Evolutionary conservation across 2,888 invertebrate species (phyloP).

Genomic region (Oscheius sp.): DNA sequence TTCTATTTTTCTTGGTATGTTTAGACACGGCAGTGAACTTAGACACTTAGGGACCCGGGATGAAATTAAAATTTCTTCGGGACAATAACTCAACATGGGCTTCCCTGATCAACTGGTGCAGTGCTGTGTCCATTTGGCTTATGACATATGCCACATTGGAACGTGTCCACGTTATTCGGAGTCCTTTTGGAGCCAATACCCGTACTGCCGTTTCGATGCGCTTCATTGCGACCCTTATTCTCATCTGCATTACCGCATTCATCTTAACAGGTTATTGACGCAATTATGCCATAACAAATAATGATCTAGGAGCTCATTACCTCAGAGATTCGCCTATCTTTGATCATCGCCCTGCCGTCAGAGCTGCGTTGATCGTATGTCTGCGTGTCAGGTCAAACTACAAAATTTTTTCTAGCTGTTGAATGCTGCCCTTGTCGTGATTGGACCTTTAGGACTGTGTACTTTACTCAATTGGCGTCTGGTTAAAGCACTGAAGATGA

Average conservation of each 20-base stretch:
- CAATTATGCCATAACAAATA: not conserved
- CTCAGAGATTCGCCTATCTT: not conserved
- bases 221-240: slow-evolving; percentile 47
- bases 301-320: slow-evolving; percentile 13
- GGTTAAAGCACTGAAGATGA: slow-evolving; percentile 53
- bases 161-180: slow-evolving; percentile 57
- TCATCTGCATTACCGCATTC: slow-evolving; percentile 44
- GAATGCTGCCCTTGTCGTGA: slow-evolving; percentile 50
- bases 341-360: not conserved
- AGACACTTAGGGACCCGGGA: slow-evolving; percentile 19
- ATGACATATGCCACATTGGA: slow-evolving; percentile 66
- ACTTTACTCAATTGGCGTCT: slow-evolving; percentile 50
- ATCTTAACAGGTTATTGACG: slow-evolving; percentile 38
- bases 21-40: not conserved
- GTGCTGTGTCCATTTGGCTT: slow-evolving; percentile 61
- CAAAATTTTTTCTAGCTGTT: slow-evolving; percentile 37
- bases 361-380: not conserved
- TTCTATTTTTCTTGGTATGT: slow-evolving; percentile 50
- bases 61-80: slow-evolving; percentile 43
- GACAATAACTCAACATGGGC: slow-evolving; percentile 43
- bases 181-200: slow-evolving; percentile 42
- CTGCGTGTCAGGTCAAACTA: not conserved
- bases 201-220: slow-evolving; percentile 41
- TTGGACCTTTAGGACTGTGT: slow-evolving; percentile 54
- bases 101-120: slow-evolving; percentile 57